Conservation (phyloP, 2,888 invertebrate species). For the Acrocera orbiculus region DNA sequence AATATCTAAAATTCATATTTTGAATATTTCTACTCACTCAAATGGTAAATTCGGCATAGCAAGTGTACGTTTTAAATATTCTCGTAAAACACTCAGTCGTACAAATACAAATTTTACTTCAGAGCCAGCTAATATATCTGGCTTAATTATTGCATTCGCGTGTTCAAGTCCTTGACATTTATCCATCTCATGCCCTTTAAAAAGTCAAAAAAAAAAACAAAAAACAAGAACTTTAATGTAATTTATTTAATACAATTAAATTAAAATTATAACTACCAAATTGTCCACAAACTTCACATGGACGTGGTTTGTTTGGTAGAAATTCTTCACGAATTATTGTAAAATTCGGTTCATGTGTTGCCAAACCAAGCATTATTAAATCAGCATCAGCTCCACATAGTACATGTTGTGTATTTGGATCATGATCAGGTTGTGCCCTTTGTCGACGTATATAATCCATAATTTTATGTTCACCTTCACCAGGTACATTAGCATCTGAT, state of each 20-base stretch:
- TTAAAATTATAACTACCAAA: conserved; percentile 33
- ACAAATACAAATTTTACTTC: conserved; percentile 87
- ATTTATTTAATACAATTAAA: not conserved
- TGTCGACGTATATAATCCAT: conserved; percentile 98
- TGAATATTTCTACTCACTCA: conserved; percentile 22
- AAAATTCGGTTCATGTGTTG: conserved; percentile 97
- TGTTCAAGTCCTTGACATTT: conserved; percentile 83
- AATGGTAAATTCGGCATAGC: conserved; percentile 86
- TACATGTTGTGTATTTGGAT: conserved; percentile 95
- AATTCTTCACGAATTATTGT: conserved; percentile 98
- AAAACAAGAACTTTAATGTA: conserved; percentile 6
- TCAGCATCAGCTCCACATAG: conserved; percentile 98
- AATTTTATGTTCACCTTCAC: conserved; percentile 98
- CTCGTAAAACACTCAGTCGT: conserved; percentile 77
- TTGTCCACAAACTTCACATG: conserved; percentile 90
- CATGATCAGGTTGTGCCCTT: conserved; percentile 84
- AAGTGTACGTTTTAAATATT: conserved; percentile 82
- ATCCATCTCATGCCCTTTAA: conserved; percentile 69
- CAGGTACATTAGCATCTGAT: conserved; percentile 98
- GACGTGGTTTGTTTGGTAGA: conserved; percentile 86
- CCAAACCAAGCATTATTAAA: conserved; percentile 93
- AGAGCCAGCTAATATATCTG: conserved; percentile 42
- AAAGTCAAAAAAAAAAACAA: conserved; percentile 25
- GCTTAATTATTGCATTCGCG: conserved; percentile 31
- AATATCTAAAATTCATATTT: no score